These are phyloP conservation scores for Pontoporia blainvillei DNA, from an alignment of 2,113 vertebrate genomes.

Conservation along the genomic window DNA sequence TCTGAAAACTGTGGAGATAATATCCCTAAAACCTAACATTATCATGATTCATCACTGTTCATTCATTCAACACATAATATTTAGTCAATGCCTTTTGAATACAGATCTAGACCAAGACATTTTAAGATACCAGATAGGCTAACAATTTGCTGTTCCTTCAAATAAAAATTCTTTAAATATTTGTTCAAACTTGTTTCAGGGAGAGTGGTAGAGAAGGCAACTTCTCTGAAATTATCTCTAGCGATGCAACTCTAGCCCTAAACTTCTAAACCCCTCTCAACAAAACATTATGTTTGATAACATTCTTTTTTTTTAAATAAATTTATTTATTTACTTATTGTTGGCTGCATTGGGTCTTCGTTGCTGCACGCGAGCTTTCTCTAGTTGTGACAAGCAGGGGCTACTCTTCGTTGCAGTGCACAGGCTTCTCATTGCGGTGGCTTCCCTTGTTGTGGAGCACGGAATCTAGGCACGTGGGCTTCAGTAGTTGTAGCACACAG, in stretches of 20 bases:
- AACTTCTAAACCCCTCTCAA: background rate
- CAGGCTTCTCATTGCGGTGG: too few relatives aligned
- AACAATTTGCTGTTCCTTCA: background rate
- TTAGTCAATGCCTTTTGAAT: background rate
- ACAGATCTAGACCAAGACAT: background rate
- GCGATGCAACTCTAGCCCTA: too few relatives aligned
- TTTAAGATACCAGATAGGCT: background rate
- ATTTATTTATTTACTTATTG: too few relatives aligned
- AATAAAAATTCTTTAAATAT: background rate
- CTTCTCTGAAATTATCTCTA: background rate
- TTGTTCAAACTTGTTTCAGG: background rate
- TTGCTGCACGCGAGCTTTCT: too few relatives aligned
- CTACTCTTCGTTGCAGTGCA: too few relatives aligned
- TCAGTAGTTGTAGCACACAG: too few relatives aligned
- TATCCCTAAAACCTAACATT: background rate
- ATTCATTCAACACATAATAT: background rate
- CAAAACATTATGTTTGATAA: background rate
- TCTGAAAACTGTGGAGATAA: background rate
- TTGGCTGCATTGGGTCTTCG: too few relatives aligned
- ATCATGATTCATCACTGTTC: background rate
- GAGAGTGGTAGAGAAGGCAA: background rate
- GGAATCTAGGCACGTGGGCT: too few relatives aligned
- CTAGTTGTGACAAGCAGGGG: too few relatives aligned
- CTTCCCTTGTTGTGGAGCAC: too few relatives aligned
- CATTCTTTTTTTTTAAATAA: fast-evolving